phyloP scores from a whole-genome alignment of 2,797 vertebrate species.

The Echeneis naucrates region DNA sequence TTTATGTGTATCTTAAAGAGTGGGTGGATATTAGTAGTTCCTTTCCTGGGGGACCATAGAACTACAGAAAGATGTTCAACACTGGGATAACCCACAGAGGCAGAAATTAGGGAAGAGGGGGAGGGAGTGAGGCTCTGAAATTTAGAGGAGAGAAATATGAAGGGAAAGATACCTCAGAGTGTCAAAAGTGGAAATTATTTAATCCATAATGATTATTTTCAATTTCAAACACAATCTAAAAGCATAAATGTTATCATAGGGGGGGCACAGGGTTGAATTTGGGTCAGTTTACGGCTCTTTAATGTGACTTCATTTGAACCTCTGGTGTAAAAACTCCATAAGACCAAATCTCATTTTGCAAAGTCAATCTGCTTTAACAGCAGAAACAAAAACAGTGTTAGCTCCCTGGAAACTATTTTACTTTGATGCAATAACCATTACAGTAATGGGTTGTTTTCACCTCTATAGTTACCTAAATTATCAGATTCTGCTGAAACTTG shows the following conservation, averaged over 20 bases:
- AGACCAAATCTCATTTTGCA: too few species aligned
- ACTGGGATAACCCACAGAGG: conserved; percentile 37
- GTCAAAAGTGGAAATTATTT: too few species aligned
- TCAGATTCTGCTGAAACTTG: neutral
- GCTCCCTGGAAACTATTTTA: neutral
- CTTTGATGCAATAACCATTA: too few species aligned
- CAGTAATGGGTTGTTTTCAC: too few species aligned
- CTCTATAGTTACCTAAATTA: neutral
- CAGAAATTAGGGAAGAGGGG: conserved; percentile 35
- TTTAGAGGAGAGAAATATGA: neutral
- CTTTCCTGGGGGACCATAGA: conserved; percentile 47
- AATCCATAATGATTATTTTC: too few species aligned
- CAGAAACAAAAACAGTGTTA: too few species aligned
- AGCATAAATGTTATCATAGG: too few species aligned
- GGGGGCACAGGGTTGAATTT: too few species aligned
- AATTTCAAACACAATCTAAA: too few species aligned
- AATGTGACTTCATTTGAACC: too few species aligned
- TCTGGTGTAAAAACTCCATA: neutral
- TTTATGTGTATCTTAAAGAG: conserved; percentile 42
- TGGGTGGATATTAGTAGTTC: conserved; percentile 43
- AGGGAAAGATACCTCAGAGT: neutral
- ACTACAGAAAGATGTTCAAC: conserved; percentile 23
- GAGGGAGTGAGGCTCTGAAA: conserved; percentile 13
- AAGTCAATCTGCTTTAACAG: too few species aligned
- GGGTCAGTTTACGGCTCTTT: too few species aligned